A percentile compares a stretch with the other conserved stretches of the same genome.
Evolutionary conservation across 2,888 invertebrate species (phyloP).

Genomic region (Patella ulyssiponensis): DNA sequence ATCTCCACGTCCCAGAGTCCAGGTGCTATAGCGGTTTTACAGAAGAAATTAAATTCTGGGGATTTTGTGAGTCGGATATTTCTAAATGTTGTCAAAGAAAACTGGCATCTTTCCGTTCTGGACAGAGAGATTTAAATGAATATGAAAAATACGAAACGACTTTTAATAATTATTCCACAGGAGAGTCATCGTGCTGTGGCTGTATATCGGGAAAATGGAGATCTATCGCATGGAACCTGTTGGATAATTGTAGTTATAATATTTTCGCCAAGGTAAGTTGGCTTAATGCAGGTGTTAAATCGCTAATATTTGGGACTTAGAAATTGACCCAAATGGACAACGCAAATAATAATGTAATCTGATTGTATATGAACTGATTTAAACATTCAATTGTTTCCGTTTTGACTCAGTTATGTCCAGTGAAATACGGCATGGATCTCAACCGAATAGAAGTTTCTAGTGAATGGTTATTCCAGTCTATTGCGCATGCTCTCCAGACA

Average conservation of each 20-base stretch:
- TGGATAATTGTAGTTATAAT: neutral
- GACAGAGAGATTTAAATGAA: neutral
- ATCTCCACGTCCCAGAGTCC: constrained; percentile 16
- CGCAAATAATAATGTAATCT: too few species aligned
- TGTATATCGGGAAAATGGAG: neutral
- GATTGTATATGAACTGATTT: too few species aligned
- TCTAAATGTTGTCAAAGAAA: neutral
- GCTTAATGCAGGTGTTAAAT: too few species aligned
- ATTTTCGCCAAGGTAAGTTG: neutral
- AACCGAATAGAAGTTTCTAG: too few species aligned
- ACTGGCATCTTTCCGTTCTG: neutral
- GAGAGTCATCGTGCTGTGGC: neutral
- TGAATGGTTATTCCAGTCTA: too few species aligned
- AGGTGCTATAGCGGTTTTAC: neutral
- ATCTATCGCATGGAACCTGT: neutral
- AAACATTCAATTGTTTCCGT: too few species aligned
- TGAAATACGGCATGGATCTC: too few species aligned
- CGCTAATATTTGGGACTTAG: too few species aligned
- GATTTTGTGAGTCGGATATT: neutral
- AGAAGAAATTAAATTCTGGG: neutral
- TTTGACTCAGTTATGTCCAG: too few species aligned
- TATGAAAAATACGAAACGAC: neutral
- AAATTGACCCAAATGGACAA: too few species aligned
- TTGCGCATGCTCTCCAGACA: too few species aligned
- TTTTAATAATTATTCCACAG: neutral